Conservation (phyloP, 2,113 vertebrate genomes). For the Crotalus horridus region DNA sequence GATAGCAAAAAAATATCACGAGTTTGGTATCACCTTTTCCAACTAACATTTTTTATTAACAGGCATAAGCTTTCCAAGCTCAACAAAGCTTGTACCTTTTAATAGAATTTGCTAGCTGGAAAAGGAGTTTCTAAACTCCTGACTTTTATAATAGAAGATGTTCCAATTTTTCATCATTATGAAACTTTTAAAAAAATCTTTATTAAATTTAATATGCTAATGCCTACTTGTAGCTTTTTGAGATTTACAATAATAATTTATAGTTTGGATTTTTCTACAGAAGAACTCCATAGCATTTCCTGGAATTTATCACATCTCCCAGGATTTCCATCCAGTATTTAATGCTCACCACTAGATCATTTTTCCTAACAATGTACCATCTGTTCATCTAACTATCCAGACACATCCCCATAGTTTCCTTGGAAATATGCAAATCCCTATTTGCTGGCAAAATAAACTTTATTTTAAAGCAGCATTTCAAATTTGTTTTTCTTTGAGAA, state of each 20-base stretch:
- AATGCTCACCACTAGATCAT: fast-evolving
- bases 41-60: background rate
- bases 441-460: background rate
- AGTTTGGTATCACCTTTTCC: background rate
- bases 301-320: background rate
- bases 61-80: background rate
- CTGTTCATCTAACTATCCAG: background rate
- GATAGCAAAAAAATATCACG: background rate
- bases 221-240: background rate
- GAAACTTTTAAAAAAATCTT: background rate
- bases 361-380: background rate
- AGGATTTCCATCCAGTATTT: background rate
- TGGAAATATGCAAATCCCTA: background rate
- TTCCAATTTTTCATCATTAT: fast-evolving
- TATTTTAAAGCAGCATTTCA: background rate
- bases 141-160: fast-evolving
- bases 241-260: background rate
- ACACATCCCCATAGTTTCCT: background rate
- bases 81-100: background rate
- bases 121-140: background rate
- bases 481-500: background rate
- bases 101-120: background rate
- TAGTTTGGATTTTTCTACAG: background rate
- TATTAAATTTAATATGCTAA: background rate
- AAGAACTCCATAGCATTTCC: background rate